Conservation (phyloP, 1,140 invertebrate species). For the Potamilus streckersoni region DNA sequence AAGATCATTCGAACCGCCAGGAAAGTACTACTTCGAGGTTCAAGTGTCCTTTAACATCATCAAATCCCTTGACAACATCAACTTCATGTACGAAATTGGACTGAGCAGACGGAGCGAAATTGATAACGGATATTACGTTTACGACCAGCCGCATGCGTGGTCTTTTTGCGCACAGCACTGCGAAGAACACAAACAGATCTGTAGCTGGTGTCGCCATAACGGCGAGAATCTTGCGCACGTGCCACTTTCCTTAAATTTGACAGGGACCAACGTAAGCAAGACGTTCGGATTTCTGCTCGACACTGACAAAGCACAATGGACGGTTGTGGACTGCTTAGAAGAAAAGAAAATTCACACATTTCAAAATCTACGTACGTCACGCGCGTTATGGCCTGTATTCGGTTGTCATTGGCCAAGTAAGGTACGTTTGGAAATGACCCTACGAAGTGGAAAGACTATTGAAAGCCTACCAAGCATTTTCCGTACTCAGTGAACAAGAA, state of each 20-base stretch:
- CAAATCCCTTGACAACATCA: slow-evolving; percentile 37
- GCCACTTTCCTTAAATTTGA: slow-evolving; percentile 21
- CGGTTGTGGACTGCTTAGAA: slow-evolving; percentile 30
- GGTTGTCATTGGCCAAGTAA: slow-evolving; percentile 49
- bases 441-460: slow-evolving; percentile 34
- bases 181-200: slow-evolving; percentile 40
- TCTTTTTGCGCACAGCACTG: slow-evolving; percentile 45
- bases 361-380: slow-evolving; percentile 16
- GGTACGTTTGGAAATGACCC: slow-evolving; percentile 36
- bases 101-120: slow-evolving; percentile 35
- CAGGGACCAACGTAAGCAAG: slow-evolving; percentile 18
- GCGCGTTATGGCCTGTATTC: slow-evolving; percentile 41
- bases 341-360: slow-evolving; percentile 35
- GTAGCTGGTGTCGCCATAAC: slow-evolving; percentile 41
- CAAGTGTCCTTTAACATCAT: slow-evolving; percentile 28
- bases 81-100: slow-evolving; percentile 44
- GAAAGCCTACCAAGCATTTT: slow-evolving; percentile 2
- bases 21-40: slow-evolving; percentile 41
- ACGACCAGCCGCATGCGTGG: slow-evolving; percentile 41
- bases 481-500: too few species aligned
- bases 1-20: slow-evolving; percentile 34
- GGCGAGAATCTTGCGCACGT: slow-evolving; percentile 30
- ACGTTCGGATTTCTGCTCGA: slow-evolving; percentile 41
- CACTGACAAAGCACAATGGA: slow-evolving; percentile 27
- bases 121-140: slow-evolving; percentile 41